phyloP scores from a whole-genome alignment of 2,797 vertebrate genomes.

The Danio aesculapii region DNA sequence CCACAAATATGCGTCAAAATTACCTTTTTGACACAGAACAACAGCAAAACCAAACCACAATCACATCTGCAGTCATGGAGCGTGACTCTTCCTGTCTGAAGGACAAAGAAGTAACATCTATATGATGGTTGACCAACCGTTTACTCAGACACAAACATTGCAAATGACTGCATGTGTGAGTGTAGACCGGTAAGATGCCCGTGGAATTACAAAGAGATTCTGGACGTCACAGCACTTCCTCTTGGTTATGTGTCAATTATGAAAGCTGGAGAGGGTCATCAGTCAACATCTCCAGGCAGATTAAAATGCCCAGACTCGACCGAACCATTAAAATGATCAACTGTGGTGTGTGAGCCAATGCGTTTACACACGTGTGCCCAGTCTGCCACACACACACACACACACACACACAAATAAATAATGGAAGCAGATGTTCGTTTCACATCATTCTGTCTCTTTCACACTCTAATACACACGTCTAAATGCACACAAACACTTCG shows the following conservation, averaged over 20 bases:
- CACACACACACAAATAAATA: constrained; percentile 40
- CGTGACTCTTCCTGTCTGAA: neutral
- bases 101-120: constrained; percentile 10
- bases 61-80: neutral
- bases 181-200: constrained; percentile 7
- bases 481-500: constrained; percentile 36
- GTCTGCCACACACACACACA: constrained; percentile 10
- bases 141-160: neutral
- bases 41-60: neutral
- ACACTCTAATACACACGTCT: constrained; percentile 23
- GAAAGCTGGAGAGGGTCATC: constrained; percentile 27
- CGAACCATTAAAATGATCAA: constrained; percentile 45
- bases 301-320: constrained; percentile 35
- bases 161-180: neutral
- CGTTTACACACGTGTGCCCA: constrained; percentile 16
- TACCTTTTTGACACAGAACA: neutral
- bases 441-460: constrained; percentile 17
- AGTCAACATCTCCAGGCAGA: constrained; percentile 45
- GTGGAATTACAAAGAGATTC: constrained; percentile 32
- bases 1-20: neutral
- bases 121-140: neutral
- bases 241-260: constrained; percentile 44
- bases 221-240: constrained; percentile 33
- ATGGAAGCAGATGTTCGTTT: constrained; percentile 35
- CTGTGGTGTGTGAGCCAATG: constrained; percentile 17